Evolutionary conservation across 2,888 invertebrate genomes (phyloP), one percentile per base, ranked within the genome.

Genomic region (Odontothrips loti): DNA sequence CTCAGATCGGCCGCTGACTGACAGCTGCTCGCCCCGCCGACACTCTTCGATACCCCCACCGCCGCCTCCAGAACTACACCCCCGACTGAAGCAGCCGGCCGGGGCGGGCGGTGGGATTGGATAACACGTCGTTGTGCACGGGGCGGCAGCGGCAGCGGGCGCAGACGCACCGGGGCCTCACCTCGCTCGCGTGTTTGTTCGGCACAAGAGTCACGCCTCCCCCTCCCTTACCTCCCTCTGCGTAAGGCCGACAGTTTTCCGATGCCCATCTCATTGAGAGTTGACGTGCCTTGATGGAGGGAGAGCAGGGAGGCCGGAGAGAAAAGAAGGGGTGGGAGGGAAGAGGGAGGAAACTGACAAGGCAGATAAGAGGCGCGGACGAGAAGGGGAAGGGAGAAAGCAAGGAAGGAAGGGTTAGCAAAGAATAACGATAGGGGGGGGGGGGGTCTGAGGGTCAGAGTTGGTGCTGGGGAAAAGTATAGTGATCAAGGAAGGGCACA

Each of bases 251-350:
- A 75, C 68, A 75, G n/a, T 75, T 75, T 75, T 75, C 68, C 68
- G 68, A 75, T 75, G 68, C 68, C 68, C 68, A 75, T 75, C 68
- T 75, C 68, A 75, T 75, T 75, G 68, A 75, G 68, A 75, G 68
- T 75, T 75, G 68, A 75, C 68, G 68, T 75, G 68, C 12, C 27
- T 27, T 75, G 68, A 75, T 75, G 68, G 68, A 43, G 34, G 34
- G 34, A 43, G 34, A 43, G 34, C 34, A 6, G 34, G 34, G 34
- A 43, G 27, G 68, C 23, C 23, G 68, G 68, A 27, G 68, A 11
- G 68, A 27, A 4, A 23, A 3, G 63, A 63, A 20, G 23, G 10
- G 23, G 27, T 23, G 27, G 23, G 20, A 23, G 68, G 68, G 68
- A 23, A 23, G 68, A 11, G 68, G 27, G 27, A 12, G 68, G 1